Evolutionary conservation across 2,113 vertebrate species (phyloP).

Genomic region (Anoura caudifer): DNA sequence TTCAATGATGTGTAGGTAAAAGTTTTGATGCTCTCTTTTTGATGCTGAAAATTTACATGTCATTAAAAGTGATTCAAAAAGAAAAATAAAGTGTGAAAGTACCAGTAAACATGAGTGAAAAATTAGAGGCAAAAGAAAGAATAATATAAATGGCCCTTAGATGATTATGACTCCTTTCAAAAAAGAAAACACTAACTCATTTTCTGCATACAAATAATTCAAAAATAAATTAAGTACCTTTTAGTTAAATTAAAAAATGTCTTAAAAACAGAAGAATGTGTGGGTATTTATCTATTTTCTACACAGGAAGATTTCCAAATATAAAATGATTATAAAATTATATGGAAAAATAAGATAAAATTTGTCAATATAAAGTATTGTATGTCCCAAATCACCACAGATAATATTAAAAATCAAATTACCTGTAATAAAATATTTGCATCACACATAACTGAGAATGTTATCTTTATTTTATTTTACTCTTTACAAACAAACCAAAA

Average conservation of each 20-base stretch:
- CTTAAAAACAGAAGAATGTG: neutral
- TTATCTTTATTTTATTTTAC: neutral
- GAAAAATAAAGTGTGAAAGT: neutral
- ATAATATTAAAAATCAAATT: neutral
- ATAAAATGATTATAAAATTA: neutral
- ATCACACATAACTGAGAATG: neutral
- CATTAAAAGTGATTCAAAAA: conserved; percentile 21
- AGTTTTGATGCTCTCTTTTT: neutral
- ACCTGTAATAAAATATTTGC: neutral
- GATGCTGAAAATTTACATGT: conserved; percentile 25
- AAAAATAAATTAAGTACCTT: neutral
- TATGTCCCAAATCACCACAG: neutral
- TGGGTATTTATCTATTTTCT: neutral
- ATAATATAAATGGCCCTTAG: neutral
- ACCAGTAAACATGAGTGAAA: neutral
- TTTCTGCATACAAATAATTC: neutral
- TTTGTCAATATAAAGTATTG: neutral
- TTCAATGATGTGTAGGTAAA: neutral
- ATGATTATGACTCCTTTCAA: neutral
- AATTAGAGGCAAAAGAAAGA: conserved; percentile 22
- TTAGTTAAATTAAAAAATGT: neutral
- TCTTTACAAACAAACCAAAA: neutral
- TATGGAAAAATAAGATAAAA: neutral
- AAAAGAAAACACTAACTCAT: neutral
- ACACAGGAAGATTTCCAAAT: neutral